These are phyloP conservation scores for Agelastica alni DNA, from an alignment of 2,888 invertebrate species.

Conservation along the genomic window DNA sequence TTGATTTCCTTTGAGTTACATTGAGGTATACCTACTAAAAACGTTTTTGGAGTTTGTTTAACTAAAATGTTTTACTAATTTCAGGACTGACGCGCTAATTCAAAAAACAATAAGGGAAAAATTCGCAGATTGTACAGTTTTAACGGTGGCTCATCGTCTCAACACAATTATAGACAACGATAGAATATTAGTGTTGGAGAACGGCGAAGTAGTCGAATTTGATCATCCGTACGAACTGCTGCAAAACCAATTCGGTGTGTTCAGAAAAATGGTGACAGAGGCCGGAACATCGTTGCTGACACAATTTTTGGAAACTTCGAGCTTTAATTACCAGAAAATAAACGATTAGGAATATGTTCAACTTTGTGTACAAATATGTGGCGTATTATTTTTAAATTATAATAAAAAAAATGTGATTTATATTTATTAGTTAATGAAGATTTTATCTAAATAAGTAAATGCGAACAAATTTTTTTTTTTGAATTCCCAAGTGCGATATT, in stretches of 20 bases:
- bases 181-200: constrained; percentile 78
- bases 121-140: constrained; percentile 76
- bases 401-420: not conserved
- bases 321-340: constrained; percentile 4
- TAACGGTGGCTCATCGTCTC: constrained; percentile 82
- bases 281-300: constrained; percentile 60
- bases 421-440: too few species aligned
- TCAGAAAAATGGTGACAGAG: constrained; percentile 66
- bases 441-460: too few species aligned
- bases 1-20: too few species aligned
- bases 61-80: too few species aligned
- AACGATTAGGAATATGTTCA: not conserved
- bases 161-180: constrained; percentile 86
- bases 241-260: constrained; percentile 59
- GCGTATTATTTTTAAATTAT: not conserved
- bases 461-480: too few species aligned
- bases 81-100: constrained; percentile 74
- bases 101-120: constrained; percentile 75
- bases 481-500: too few species aligned
- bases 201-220: constrained; percentile 74
- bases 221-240: constrained; percentile 75
- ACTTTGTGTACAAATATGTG: not conserved
- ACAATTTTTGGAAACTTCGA: constrained; percentile 2
- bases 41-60: too few species aligned
- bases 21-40: too few species aligned